Percentiles rank a stretch among this genome's conserved stretches.
Conservation (phyloP, 2,797 vertebrate species). For the Cephalopachus bancanus region DNA sequence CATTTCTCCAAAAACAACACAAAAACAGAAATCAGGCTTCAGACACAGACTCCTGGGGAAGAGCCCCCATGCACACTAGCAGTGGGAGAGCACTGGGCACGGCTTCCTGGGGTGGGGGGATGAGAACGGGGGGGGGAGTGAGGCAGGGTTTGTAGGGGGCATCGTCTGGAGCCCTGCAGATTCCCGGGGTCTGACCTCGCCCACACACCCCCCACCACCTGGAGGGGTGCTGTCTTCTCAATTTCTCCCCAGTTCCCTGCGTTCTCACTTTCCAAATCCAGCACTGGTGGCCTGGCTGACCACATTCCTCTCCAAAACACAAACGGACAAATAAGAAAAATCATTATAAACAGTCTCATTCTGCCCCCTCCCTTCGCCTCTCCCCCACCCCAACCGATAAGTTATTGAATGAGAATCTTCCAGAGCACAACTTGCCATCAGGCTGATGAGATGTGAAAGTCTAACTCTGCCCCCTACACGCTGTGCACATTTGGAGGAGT, state of each 20-base stretch:
- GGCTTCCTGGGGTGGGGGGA: too few species aligned
- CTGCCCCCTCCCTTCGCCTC: rapidly evolving
- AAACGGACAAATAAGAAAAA: background rate
- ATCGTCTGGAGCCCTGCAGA: too few species aligned
- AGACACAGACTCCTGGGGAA: too few species aligned
- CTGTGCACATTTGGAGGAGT: background rate
- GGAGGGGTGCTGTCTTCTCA: background rate
- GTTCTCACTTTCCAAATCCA: background rate
- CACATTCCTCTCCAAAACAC: conserved; percentile 8
- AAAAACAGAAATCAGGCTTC: too few species aligned
- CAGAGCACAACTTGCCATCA: background rate
- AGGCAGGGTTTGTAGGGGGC: too few species aligned
- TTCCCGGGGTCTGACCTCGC: background rate
- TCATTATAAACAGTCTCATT: background rate
- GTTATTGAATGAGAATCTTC: background rate
- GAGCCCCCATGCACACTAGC: too few species aligned
- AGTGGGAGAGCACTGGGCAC: too few species aligned
- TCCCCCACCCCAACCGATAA: too few species aligned
- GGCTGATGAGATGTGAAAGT: background rate
- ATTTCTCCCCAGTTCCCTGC: background rate
- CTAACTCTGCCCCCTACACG: background rate
- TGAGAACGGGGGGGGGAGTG: too few species aligned
- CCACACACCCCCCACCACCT: rapidly evolving
- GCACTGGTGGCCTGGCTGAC: background rate
- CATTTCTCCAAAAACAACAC: too few species aligned